Evolutionary conservation across 2,797 vertebrate species (phyloP).

Genomic region (Scomberomorus guttatus): DNA sequence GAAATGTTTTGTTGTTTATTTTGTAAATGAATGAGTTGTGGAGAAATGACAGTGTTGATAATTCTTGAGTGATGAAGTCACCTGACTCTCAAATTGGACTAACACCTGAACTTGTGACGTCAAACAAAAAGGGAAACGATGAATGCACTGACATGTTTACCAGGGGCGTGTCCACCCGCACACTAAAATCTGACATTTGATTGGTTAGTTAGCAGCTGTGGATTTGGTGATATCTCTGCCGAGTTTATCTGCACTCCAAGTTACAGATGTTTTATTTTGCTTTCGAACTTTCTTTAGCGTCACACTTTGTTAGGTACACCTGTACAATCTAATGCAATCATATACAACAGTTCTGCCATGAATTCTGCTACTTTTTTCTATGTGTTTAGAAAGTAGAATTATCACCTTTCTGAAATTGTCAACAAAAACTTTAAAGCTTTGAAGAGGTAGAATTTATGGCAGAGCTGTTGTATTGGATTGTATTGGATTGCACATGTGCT

Average conservation of each 20-base stretch:
- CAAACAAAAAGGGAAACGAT: not conserved
- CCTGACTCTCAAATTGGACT: constrained; percentile 15
- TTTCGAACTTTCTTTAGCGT: not conserved
- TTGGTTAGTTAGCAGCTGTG: not conserved
- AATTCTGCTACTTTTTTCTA: no score
- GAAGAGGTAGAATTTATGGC: no score
- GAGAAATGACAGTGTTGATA: not conserved
- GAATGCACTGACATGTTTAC: constrained; percentile 23
- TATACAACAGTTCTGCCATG: no score
- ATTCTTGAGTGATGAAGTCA: constrained; percentile 1
- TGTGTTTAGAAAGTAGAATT: no score
- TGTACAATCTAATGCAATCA: no score
- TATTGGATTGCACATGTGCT: not conserved
- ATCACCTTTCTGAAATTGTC: no score
- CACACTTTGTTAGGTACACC: no score
- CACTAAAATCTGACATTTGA: not conserved
- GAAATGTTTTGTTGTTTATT: constrained; percentile 5
- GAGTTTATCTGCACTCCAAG: no score
- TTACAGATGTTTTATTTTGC: not conserved
- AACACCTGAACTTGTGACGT: constrained; percentile 18
- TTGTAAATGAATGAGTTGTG: not conserved
- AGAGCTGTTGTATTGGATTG: no score
- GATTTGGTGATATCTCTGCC: not conserved
- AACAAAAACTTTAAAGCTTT: no score
- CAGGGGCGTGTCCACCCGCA: constrained; percentile 31